A percentile compares a stretch with the other conserved stretches of the same genome.
Evolutionary conservation across 2,888 invertebrate species (phyloP).

Genomic region (Acronicta psi): DNA sequence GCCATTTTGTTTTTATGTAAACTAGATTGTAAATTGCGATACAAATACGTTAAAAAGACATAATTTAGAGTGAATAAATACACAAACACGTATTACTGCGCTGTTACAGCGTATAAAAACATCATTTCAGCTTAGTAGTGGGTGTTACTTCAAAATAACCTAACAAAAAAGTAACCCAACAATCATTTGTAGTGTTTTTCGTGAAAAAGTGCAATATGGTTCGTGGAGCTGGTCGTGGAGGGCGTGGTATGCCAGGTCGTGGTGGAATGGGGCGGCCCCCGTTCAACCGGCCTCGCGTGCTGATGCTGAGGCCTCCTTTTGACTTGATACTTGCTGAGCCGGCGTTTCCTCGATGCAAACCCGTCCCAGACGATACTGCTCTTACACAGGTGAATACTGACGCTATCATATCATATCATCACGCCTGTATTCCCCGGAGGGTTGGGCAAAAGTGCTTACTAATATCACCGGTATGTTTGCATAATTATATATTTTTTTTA

Average conservation of each 20-base stretch:
- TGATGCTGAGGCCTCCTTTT: conserved; percentile 93
- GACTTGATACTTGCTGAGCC: conserved; percentile 96
- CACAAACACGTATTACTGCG: background rate
- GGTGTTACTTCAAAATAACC: conserved; percentile 28
- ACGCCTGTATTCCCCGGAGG: background rate
- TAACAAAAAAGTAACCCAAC: conserved; percentile 12
- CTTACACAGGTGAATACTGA: conserved; percentile 91
- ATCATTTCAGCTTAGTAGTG: background rate
- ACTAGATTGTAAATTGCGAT: background rate
- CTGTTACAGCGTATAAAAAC: background rate
- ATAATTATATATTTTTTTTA: too few relatives aligned
- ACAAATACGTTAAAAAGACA: background rate
- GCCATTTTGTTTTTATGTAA: conserved; percentile 25
- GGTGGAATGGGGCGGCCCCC: conserved; percentile 89
- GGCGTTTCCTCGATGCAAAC: conserved; percentile 94
- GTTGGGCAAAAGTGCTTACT: too few relatives aligned
- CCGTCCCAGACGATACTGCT: conserved; percentile 94
- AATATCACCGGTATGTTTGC: too few relatives aligned
- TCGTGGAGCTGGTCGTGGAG: conserved; percentile 91
- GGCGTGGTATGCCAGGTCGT: conserved; percentile 91
- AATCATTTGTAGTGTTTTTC: conserved; percentile 1
- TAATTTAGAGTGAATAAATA: background rate
- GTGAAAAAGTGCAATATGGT: conserved; percentile 87
- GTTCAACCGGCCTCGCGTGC: conserved; percentile 81
- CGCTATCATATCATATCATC: too few relatives aligned